Conservation (phyloP, 2,797 vertebrate species). For the Phrynocephalus guinanensis region DNA sequence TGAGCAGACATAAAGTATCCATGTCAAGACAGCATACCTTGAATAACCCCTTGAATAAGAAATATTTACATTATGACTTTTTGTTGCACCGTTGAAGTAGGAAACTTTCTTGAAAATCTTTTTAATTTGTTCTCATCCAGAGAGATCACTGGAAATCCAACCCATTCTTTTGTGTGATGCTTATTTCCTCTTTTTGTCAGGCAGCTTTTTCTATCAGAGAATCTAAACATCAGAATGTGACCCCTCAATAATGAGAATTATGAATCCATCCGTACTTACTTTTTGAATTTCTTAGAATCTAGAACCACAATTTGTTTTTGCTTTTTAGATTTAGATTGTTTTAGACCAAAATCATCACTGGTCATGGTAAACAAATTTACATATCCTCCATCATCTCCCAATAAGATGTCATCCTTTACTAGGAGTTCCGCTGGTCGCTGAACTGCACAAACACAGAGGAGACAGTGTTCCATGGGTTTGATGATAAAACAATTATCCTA, state of each 20-base stretch:
- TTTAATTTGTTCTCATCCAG: not conserved
- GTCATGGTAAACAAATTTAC: conserved; percentile 74
- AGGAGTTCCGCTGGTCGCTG: conserved; percentile 54
- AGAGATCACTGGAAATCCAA: not conserved
- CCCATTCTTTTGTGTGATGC: not conserved
- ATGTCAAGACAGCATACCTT: not conserved
- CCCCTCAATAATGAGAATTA: not conserved
- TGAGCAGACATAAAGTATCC: not conserved
- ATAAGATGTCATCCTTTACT: conserved; percentile 72
- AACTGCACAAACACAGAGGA: conserved; percentile 74
- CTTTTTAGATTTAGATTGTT: conserved; percentile 66
- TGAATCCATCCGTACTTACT: conserved; percentile 61
- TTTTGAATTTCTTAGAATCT: conserved; percentile 73
- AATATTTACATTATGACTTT: not conserved
- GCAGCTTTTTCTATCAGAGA: not conserved
- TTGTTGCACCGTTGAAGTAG: not conserved
- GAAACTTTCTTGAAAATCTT: not conserved
- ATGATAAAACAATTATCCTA: conserved; percentile 76
- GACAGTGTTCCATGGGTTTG: conserved; percentile 76
- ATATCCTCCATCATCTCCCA: conserved; percentile 78
- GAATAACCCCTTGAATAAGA: not conserved
- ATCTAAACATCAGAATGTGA: not conserved
- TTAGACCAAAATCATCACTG: conserved; percentile 72
- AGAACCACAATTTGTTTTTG: conserved; percentile 63
- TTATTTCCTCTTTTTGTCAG: not conserved